Conservation (phyloP, 53 echinoderm and acorn worm species). For the Patiria pectinifera region DNA sequence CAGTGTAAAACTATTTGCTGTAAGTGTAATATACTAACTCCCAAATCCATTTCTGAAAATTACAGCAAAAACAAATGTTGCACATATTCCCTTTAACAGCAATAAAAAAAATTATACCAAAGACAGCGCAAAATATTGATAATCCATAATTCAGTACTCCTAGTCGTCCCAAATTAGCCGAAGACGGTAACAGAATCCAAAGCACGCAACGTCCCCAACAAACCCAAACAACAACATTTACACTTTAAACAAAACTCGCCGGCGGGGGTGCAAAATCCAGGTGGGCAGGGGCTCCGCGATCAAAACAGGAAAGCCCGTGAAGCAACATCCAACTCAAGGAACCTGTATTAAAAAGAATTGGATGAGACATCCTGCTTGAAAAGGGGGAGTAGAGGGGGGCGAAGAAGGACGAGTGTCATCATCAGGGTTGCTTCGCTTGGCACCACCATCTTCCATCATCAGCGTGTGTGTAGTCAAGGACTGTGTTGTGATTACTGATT, state of each 20-base stretch:
- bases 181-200: background rate
- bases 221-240: conserved; percentile 47
- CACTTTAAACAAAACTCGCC: conserved; percentile 42
- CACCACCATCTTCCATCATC: background rate
- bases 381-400: background rate
- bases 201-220: background rate
- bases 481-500: conserved; percentile 4
- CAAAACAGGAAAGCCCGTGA: conserved; percentile 41
- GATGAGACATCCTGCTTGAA: background rate
- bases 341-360: background rate
- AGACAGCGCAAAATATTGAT: no score
- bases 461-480: background rate
- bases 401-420: background rate
- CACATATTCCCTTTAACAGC: no score
- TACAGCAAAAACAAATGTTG: no score
- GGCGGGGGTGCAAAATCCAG: background rate
- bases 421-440: background rate
- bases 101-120: no score
- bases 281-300: background rate
- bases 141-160: no score
- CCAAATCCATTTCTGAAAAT: no score
- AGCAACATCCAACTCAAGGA: conserved; percentile 5
- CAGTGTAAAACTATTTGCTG: no score
- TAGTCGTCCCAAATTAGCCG: no score
- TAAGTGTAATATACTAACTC: no score